Percentiles rank a stretch among this genome's conserved stretches.
Evolutionary conservation across 2,113 vertebrate species (phyloP).

Genomic region (Rhea americana): DNA sequence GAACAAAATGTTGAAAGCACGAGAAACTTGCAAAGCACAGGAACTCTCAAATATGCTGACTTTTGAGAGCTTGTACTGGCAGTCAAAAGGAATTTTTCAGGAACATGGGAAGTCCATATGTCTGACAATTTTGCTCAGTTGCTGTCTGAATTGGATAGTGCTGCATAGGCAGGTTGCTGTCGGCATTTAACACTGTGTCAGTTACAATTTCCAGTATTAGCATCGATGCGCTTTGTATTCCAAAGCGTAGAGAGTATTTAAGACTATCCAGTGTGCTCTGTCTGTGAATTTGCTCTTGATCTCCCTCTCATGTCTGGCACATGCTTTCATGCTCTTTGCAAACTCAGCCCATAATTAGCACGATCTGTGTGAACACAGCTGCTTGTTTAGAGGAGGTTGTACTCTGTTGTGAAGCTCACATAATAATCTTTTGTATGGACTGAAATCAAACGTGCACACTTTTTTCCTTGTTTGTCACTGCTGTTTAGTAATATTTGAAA

Average conservation of each 20-base stretch:
- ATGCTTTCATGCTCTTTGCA: slow-evolving; percentile 48
- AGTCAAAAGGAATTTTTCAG: slow-evolving; percentile 13
- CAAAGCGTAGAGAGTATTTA: slow-evolving; percentile 49
- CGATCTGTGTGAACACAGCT: slow-evolving; percentile 32
- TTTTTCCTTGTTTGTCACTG: not conserved
- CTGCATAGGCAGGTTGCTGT: not conserved
- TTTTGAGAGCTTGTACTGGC: not conserved
- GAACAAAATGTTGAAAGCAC: not conserved
- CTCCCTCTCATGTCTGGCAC: slow-evolving; percentile 59
- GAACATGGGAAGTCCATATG: not conserved
- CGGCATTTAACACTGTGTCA: slow-evolving; percentile 33
- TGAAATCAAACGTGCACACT: not conserved
- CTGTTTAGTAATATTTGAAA: slow-evolving; percentile 39
- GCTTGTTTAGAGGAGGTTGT: not conserved
- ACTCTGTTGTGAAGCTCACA: not conserved
- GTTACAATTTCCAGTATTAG: slow-evolving; percentile 24
- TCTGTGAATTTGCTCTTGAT: slow-evolving; percentile 51
- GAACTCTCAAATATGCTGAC: not conserved
- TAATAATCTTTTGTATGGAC: not conserved
- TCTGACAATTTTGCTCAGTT: not conserved
- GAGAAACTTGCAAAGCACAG: not conserved
- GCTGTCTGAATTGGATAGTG: not conserved
- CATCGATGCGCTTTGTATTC: slow-evolving; percentile 31
- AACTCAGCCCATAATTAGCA: slow-evolving; percentile 63
- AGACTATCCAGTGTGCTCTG: slow-evolving; percentile 30